Evolutionary conservation across 2,797 vertebrate species (phyloP).

Genomic region (Siniperca obscura): DNA sequence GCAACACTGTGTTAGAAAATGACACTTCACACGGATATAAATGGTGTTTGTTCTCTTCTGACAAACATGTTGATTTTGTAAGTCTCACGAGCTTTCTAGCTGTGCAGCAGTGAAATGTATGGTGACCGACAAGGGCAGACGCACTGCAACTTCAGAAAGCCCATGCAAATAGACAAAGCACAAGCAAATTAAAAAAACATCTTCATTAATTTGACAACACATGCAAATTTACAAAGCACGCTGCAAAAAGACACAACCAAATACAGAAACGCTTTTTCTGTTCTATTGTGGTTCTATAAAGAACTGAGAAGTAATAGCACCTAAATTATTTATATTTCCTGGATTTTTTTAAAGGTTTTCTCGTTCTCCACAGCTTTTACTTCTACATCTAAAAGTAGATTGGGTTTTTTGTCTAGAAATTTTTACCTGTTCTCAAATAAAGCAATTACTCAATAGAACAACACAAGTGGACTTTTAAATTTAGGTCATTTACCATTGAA

Average conservation of each 20-base stretch:
- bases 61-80: constrained; percentile 36
- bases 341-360: too few species aligned
- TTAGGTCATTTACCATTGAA: not conserved
- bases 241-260: too few species aligned
- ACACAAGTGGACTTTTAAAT: not conserved
- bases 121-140: too few species aligned
- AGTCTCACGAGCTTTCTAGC: not conserved
- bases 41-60: constrained; percentile 13
- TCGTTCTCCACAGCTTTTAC: not conserved
- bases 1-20: constrained; percentile 4
- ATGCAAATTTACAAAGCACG: too few species aligned
- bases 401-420: not conserved
- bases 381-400: not conserved
- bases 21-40: not conserved
- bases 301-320: too few species aligned
- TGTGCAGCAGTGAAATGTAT: constrained; percentile 6
- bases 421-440: not conserved
- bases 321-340: too few species aligned
- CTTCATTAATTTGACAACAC: too few species aligned
- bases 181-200: too few species aligned
- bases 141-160: too few species aligned
- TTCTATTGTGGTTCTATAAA: too few species aligned
- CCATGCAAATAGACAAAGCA: too few species aligned
- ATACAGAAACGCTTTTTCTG: too few species aligned
- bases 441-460: not conserved